These are phyloP conservation scores for Gymnorhina tibicen DNA, from an alignment of 2,113 vertebrate genomes.

Conservation along the genomic window DNA sequence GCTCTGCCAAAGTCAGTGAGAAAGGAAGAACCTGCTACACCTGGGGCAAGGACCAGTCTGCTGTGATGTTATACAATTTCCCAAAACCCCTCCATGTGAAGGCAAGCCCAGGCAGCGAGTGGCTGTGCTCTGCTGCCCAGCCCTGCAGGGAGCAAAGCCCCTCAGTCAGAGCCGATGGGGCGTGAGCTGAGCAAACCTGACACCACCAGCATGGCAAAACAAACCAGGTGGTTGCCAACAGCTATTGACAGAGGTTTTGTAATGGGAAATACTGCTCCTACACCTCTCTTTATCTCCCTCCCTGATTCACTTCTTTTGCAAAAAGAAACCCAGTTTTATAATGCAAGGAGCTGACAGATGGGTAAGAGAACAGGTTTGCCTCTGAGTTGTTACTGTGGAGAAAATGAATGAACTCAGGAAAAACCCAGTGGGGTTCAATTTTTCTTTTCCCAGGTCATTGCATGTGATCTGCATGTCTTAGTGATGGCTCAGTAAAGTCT, in stretches of 20 bases:
- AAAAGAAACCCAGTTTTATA: background rate
- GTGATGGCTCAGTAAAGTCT: background rate
- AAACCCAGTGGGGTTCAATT: background rate
- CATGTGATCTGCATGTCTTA: background rate
- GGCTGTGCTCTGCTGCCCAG: background rate
- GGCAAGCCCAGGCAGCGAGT: background rate
- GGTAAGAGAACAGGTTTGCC: background rate
- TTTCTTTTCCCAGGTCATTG: background rate
- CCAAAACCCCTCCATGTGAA: background rate
- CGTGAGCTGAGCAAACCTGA: background rate
- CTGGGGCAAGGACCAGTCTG: background rate
- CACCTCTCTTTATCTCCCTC: background rate
- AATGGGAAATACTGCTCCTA: background rate
- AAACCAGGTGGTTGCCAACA: background rate
- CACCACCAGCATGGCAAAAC: background rate
- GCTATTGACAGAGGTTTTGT: background rate
- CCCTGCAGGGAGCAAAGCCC: background rate
- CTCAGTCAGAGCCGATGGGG: background rate
- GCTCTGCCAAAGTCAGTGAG: background rate
- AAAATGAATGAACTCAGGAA: background rate
- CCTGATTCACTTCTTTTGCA: background rate
- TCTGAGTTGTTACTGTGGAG: background rate
- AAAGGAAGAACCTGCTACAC: background rate
- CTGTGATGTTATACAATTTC: background rate
- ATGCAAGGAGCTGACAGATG: background rate